A percentile compares a stretch with the other conserved stretches of the same genome.
Evolutionary conservation across 2,888 invertebrate species (phyloP).

Genomic region (Phyllotreta striolata): DNA sequence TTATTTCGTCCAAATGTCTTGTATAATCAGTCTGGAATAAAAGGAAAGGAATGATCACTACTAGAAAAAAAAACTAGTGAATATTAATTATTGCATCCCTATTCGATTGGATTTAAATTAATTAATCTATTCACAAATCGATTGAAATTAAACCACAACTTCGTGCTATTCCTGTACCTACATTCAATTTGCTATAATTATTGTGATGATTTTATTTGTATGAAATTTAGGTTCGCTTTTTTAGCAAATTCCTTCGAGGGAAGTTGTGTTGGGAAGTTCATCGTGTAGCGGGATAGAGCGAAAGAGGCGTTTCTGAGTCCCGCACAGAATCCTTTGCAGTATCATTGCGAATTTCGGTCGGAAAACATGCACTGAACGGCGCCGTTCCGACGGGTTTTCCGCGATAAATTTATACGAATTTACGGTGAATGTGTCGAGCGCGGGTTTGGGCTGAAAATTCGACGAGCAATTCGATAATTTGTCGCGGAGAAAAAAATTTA

Average conservation of each 20-base stretch:
- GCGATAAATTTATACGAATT: background rate
- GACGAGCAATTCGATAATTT: too few species aligned
- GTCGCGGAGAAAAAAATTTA: too few species aligned
- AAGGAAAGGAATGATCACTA: conserved; percentile 11
- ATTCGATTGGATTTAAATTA: too few species aligned
- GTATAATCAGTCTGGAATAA: conserved; percentile 70
- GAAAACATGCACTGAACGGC: conserved; percentile 42
- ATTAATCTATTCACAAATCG: too few species aligned
- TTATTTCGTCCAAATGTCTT: conserved; percentile 76
- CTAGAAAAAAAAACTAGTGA: background rate
- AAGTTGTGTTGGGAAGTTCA: conserved; percentile 18
- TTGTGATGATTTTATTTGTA: too few species aligned
- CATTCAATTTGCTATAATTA: too few species aligned
- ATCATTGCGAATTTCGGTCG: conserved; percentile 53
- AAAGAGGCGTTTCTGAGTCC: conserved; percentile 43
- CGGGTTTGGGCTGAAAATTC: too few species aligned
- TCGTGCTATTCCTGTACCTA: too few species aligned
- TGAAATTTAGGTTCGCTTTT: background rate
- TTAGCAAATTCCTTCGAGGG: background rate
- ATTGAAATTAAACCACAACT: too few species aligned
- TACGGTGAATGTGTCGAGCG: too few species aligned
- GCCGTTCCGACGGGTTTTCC: background rate
- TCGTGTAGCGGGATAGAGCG: conserved; percentile 20
- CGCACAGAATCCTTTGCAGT: conserved; percentile 57
- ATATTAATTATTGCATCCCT: too few species aligned